A percentile compares a stretch with the other conserved stretches of the same genome.
Conservation (phyloP, 2,888 invertebrate species). For the Nipponacmea schrenckii region DNA sequence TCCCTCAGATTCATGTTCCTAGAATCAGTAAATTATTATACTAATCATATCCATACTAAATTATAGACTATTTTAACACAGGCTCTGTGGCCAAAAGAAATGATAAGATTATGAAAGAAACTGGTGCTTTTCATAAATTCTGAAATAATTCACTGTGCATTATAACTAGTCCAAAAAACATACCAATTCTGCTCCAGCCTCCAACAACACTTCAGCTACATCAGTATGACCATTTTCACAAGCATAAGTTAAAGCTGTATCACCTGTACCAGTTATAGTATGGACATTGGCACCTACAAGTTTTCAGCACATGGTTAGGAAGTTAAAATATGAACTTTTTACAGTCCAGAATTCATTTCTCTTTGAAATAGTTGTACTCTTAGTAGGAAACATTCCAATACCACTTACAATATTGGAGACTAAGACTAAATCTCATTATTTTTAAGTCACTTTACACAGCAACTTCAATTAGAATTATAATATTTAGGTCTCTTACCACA, state of each 20-base stretch:
- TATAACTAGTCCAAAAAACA: constrained; percentile 35
- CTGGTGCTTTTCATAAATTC: too few relatives aligned
- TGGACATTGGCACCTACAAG: constrained; percentile 83
- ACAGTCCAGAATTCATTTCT: background rate
- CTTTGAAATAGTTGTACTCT: background rate
- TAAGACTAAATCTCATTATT: too few relatives aligned
- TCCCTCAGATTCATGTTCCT: constrained; percentile 96
- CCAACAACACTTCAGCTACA: constrained; percentile 90
- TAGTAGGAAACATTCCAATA: too few relatives aligned
- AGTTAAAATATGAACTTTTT: background rate
- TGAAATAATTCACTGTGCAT: too few relatives aligned
- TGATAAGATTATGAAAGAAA: too few relatives aligned
- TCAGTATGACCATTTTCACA: constrained; percentile 99
- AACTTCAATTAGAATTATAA: too few relatives aligned
- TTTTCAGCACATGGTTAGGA: background rate
- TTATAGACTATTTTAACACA: background rate
- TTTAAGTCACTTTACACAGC: too few relatives aligned
- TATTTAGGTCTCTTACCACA: constrained; percentile 51
- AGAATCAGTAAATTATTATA: constrained; percentile 10
- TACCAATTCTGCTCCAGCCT: constrained; percentile 87
- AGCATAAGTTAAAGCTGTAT: constrained; percentile 96
- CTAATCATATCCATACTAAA: background rate
- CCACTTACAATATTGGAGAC: too few relatives aligned
- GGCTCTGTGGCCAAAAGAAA: too few relatives aligned
- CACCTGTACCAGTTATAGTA: constrained; percentile 93